phyloP scores from a whole-genome alignment of 2,113 vertebrate species.

The Vulpes lagopus region DNA sequence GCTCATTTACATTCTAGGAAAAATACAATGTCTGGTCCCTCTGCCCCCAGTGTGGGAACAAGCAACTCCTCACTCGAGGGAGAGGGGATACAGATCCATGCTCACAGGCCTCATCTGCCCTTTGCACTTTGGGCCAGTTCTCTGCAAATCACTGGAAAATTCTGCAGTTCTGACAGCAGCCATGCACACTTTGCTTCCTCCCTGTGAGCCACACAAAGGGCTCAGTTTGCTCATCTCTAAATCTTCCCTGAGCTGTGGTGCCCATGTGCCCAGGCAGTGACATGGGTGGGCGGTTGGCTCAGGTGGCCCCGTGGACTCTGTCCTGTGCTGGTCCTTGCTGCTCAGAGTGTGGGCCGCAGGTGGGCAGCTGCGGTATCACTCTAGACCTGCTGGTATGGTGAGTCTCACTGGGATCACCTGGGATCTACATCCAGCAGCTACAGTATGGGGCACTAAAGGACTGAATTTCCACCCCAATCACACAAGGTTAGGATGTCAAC shows the following conservation, averaged over 20 bases:
- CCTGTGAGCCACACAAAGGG: accelerated
- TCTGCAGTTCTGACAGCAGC: not conserved
- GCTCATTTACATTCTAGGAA: not conserved
- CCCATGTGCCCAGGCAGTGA: accelerated
- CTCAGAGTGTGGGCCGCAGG: too few relatives aligned
- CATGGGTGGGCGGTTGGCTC: accelerated
- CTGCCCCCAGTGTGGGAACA: not conserved
- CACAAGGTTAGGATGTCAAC: not conserved
- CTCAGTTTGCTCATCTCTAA: not conserved
- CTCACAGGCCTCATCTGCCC: not conserved
- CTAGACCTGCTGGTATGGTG: not conserved
- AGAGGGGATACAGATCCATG: not conserved
- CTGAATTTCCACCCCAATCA: not conserved
- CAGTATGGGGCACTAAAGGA: too few relatives aligned
- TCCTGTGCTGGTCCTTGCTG: accelerated
- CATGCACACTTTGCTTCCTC: not conserved
- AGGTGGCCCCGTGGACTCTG: not conserved
- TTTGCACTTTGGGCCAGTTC: not conserved
- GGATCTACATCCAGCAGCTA: not conserved
- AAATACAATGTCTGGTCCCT: not conserved
- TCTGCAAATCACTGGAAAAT: not conserved
- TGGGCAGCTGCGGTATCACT: not conserved
- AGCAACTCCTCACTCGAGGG: not conserved
- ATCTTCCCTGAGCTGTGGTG: not conserved
- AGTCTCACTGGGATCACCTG: not conserved